phyloP scores from a whole-genome alignment of 2,888 invertebrate genomes.

The Volucella bombylans region DNA sequence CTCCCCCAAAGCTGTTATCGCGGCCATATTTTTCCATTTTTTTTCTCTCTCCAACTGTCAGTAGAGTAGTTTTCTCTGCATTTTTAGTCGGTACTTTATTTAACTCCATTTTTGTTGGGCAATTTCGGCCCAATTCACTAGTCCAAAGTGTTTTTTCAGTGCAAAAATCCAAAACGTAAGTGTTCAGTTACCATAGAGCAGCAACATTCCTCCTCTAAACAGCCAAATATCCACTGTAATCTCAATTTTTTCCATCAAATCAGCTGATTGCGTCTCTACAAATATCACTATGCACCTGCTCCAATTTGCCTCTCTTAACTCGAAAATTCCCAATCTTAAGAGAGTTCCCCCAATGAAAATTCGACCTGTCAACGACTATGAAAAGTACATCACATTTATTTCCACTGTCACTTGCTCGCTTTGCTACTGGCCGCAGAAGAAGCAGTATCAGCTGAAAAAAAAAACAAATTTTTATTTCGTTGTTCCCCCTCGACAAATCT shows the following conservation, averaged over 20 bases:
- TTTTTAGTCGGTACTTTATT: neutral
- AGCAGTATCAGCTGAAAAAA: constrained; percentile 16
- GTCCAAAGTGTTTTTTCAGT: neutral
- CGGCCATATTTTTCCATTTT: constrained; percentile 4
- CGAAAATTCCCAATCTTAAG: neutral
- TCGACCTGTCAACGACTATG: constrained; percentile 32
- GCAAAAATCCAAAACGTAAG: constrained; percentile 14
- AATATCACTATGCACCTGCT: neutral
- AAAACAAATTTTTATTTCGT: constrained; percentile 13
- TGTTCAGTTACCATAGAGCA: neutral
- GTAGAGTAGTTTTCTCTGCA: neutral
- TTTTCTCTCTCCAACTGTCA: neutral
- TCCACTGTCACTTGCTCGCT: constrained; percentile 25
- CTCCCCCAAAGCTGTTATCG: constrained; percentile 11
- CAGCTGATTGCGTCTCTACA: neutral
- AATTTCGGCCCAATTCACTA: neutral
- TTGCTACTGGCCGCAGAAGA: constrained; percentile 4
- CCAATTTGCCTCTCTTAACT: constrained; percentile 12
- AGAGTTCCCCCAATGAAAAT: constrained; percentile 4
- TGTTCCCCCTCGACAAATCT: constrained; percentile 3
- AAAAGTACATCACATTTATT: constrained; percentile 40
- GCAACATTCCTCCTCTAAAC: neutral
- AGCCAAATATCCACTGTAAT: neutral
- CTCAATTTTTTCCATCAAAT: constrained; percentile 3
- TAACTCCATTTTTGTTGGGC: neutral